Percentiles rank a stretch among this genome's conserved stretches.
Conservation (phyloP, 2,797 vertebrate species). For the Megaceryle alcyon region DNA sequence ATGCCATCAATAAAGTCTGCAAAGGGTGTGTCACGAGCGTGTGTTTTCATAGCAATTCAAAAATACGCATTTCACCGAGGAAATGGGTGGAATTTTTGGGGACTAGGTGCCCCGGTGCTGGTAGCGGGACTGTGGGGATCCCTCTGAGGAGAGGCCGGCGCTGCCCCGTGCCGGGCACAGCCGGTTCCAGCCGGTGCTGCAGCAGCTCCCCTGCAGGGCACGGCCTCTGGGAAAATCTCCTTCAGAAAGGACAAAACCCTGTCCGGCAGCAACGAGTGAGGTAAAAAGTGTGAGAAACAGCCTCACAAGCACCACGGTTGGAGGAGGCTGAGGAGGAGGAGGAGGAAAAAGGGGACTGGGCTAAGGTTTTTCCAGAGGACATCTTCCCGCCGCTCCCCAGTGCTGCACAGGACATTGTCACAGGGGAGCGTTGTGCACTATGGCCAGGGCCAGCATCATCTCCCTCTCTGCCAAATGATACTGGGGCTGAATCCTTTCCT, state of each 20-base stretch:
- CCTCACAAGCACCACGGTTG: accelerated
- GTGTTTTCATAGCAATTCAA: not conserved
- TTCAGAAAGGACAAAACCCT: not conserved
- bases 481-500: not conserved
- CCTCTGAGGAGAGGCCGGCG: not conserved
- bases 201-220: not conserved
- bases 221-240: not conserved
- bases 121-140: not conserved
- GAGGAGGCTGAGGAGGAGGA: not conserved
- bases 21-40: accelerated
- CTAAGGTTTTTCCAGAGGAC: not conserved
- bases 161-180: accelerated
- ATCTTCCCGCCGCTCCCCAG: not conserved
- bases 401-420: not conserved
- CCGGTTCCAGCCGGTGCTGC: not conserved
- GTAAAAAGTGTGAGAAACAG: not conserved
- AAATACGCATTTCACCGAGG: accelerated
- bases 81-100: not conserved
- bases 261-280: not conserved
- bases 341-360: not conserved
- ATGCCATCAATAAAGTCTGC: not conserved
- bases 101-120: not conserved
- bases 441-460: not conserved
- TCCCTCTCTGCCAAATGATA: not conserved
- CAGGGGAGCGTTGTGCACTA: not conserved